Percentiles rank a stretch among this genome's conserved stretches.
phyloP scores from a whole-genome alignment of 2,888 invertebrate species.

The Notodonta dromedarius region DNA sequence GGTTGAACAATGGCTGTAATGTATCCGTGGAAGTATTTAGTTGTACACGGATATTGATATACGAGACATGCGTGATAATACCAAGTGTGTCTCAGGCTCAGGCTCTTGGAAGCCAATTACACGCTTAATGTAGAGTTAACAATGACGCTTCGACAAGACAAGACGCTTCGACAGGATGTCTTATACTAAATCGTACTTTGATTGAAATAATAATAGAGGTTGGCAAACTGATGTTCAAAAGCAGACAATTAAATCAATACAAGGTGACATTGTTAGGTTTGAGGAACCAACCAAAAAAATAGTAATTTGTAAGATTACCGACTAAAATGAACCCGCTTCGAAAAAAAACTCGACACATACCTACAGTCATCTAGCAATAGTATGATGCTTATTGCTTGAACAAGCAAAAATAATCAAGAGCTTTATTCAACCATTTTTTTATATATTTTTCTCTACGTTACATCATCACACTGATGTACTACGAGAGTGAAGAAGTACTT shows the following conservation, averaged over 20 bases:
- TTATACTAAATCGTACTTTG: not conserved
- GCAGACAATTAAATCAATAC: not conserved
- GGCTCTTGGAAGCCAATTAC: conserved; percentile 14
- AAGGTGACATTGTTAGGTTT: no score
- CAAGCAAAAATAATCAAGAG: not conserved
- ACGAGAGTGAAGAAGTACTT: not conserved
- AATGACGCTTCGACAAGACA: not conserved
- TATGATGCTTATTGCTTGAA: not conserved
- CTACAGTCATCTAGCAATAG: no score
- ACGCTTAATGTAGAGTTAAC: conserved; percentile 3
- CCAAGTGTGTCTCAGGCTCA: conserved; percentile 29
- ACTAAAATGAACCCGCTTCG: no score
- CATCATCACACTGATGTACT: not conserved
- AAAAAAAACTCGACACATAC: no score
- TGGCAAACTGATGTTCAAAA: not conserved
- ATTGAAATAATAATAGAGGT: not conserved
- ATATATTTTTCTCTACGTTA: not conserved
- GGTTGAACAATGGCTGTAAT: not conserved
- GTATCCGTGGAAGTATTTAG: not conserved
- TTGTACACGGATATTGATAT: not conserved
- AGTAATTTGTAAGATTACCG: no score
- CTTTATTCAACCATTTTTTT: not conserved
- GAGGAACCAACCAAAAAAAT: no score
- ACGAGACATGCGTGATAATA: conserved; percentile 20
- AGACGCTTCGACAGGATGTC: not conserved